Evolutionary conservation across 92 coral and sea anemone species (phyloP).

Genomic region (Zoanthus gigantus): DNA sequence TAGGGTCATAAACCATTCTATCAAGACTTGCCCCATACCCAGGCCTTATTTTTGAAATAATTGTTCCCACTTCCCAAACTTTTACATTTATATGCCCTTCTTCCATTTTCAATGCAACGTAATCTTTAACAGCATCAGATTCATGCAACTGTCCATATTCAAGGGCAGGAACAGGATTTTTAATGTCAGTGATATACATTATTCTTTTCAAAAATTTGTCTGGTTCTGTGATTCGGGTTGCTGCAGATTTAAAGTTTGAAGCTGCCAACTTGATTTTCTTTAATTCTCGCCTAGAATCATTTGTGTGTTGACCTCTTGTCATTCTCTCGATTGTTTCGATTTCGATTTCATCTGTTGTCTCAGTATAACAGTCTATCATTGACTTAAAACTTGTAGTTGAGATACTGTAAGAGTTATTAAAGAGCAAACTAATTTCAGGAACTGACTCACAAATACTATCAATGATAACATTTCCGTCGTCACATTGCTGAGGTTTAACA

Average conservation of each 20-base stretch:
- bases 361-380: too few species aligned
- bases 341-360: constrained; percentile 34
- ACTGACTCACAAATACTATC: constrained; percentile 57
- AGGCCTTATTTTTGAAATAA: constrained; percentile 63
- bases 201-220: too few species aligned
- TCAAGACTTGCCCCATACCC: constrained; percentile 67
- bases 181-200: constrained; percentile 39
- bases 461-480: constrained; percentile 44
- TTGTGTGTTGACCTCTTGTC: constrained; percentile 63
- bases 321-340: constrained; percentile 54
- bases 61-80: constrained; percentile 70
- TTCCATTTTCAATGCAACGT: constrained; percentile 10
- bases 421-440: constrained; percentile 51
- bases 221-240: too few species aligned
- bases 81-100: constrained; percentile 50
- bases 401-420: constrained; percentile 64
- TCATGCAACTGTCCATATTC: constrained; percentile 34
- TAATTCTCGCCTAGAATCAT: constrained; percentile 46
- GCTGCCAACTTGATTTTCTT: constrained; percentile 57
- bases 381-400: constrained; percentile 49
- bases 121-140: constrained; percentile 47
- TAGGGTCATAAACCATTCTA: constrained; percentile 56
- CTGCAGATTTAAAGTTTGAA: too few species aligned
- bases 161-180: neutral
- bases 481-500: neutral